These are phyloP conservation scores for Chaetoderma sp. DNA, from an alignment of 2,888 invertebrate species.

Conservation along the genomic window DNA sequence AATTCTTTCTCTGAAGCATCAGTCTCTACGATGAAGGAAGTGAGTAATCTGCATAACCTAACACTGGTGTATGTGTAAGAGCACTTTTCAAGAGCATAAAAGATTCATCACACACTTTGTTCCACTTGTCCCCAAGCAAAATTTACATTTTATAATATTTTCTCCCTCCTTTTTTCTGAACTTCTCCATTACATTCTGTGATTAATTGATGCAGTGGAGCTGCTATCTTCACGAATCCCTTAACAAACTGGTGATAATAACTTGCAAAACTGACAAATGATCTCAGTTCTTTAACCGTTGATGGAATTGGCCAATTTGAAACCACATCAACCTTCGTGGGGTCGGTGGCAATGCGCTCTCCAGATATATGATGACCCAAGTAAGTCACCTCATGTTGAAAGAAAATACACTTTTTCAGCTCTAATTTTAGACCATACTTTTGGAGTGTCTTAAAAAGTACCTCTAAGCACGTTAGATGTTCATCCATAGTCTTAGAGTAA, in stretches of 20 bases:
- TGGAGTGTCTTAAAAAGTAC: slow-evolving; percentile 1
- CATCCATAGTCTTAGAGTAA: neutral
- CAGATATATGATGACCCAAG: neutral
- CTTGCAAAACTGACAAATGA: slow-evolving; percentile 3
- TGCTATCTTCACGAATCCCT: neutral
- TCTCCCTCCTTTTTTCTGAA: neutral
- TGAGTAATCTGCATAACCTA: neutral
- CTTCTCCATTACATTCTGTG: neutral
- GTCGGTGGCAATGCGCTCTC: neutral
- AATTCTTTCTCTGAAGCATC: neutral
- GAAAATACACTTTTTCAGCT: slow-evolving; percentile 4
- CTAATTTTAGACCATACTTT: slow-evolving; percentile 7
- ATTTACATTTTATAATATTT: neutral
- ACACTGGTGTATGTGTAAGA: neutral
- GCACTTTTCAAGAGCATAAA: neutral
- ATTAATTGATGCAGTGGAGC: neutral
- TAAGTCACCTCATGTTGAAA: neutral
- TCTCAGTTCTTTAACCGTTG: slow-evolving; percentile 5
- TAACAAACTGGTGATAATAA: neutral
- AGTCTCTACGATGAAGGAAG: neutral
- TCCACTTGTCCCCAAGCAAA: neutral
- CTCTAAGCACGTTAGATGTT: neutral
- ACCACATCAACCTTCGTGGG: neutral
- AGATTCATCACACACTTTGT: neutral
- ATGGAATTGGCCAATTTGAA: slow-evolving; percentile 4